These are phyloP conservation scores for Cataglyphis cursor DNA, from an alignment of 2,888 invertebrate genomes.

Conservation along the genomic window DNA sequence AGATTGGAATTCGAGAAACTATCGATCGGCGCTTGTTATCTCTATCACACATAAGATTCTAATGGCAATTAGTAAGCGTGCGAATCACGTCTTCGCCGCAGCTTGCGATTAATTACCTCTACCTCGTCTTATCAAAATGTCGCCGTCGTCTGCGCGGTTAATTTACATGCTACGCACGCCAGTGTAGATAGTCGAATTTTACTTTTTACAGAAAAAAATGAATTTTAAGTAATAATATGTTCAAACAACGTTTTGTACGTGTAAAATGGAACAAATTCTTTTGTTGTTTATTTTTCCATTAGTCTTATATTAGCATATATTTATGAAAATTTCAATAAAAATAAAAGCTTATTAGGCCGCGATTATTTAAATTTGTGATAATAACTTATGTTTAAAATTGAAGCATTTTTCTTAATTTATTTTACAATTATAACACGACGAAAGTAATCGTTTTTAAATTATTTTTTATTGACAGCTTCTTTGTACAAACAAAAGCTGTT, in stretches of 20 bases:
- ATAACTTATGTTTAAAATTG: not conserved
- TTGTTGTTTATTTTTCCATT: not conserved
- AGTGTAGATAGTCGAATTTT: conserved; percentile 38
- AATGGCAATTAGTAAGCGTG: conserved; percentile 34
- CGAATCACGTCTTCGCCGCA: conserved; percentile 36
- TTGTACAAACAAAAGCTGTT: not conserved
- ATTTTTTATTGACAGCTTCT: not conserved
- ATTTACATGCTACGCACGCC: conserved; percentile 40
- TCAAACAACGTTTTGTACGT: not conserved
- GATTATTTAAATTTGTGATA: no score
- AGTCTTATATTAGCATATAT: not conserved
- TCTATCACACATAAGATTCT: conserved; percentile 28
- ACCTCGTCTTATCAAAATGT: conserved; percentile 58
- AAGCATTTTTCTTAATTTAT: not conserved
- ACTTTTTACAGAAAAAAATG: not conserved
- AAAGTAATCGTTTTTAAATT: not conserved
- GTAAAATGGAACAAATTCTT: not conserved
- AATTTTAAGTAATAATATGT: conserved; percentile 2
- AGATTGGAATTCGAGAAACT: conserved; percentile 26
- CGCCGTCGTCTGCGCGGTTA: conserved; percentile 46
- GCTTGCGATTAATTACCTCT: conserved; percentile 49
- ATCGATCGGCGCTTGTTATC: conserved; percentile 37
- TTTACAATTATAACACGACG: not conserved
- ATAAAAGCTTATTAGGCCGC: not conserved
- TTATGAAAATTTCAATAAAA: not conserved